These are phyloP conservation scores for Pristis pectinata DNA, from an alignment of 2,797 vertebrate species.

Conservation along the genomic window DNA sequence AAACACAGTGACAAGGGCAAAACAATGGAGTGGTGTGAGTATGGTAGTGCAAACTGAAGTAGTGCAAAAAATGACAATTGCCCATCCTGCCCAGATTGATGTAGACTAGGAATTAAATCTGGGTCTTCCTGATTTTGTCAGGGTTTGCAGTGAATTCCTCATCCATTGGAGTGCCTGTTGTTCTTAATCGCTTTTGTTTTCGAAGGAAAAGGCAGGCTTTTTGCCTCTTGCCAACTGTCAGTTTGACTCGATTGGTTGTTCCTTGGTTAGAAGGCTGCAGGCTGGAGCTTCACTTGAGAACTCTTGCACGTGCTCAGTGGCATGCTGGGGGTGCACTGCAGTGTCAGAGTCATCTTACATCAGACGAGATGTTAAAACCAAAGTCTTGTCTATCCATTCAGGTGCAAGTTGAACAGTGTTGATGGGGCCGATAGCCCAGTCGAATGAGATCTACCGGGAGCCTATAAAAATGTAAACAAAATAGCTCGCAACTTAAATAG, in stretches of 20 bases:
- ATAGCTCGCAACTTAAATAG: background rate
- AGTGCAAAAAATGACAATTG: too few species aligned
- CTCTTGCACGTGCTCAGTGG: background rate
- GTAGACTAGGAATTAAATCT: background rate
- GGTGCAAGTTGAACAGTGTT: background rate
- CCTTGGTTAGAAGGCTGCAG: background rate
- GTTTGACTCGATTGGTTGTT: background rate
- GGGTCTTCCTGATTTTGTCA: background rate
- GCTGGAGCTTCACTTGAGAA: background rate
- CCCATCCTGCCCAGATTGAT: background rate
- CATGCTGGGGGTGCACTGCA: background rate
- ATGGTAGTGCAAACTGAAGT: too few species aligned
- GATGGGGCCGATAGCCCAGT: background rate
- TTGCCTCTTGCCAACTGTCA: background rate
- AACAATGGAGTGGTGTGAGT: too few species aligned
- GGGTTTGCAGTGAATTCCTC: background rate
- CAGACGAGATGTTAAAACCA: background rate
- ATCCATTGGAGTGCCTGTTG: background rate
- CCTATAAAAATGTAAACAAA: background rate
- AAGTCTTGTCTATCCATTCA: background rate
- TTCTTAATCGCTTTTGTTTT: background rate
- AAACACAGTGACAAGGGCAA: too few species aligned
- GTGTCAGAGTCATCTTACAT: background rate
- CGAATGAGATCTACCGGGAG: background rate
- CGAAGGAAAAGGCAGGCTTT: background rate